Evolutionary conservation across 35 echinoderm and acorn worm genomes (phyloP), one percentile per base, ranked within the genome.

Genomic region (Apostichopus japonicus): DNA sequence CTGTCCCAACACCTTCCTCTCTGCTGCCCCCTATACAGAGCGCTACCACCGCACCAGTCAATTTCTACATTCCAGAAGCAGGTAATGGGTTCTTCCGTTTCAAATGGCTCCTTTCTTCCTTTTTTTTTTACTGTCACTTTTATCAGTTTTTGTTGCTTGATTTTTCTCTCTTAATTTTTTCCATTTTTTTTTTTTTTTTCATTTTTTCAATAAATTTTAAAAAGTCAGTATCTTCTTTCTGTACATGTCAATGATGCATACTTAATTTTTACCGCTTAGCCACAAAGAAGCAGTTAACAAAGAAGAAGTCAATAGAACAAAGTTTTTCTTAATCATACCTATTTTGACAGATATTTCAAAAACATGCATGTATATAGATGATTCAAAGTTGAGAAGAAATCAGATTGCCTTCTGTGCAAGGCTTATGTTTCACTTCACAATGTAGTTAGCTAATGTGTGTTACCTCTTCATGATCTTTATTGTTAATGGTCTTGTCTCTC

Each of bases 11-110:
- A 72, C 71, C 53, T 58, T 70, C 84, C 24, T 84, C 81, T 84
- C 19, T 84, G 51, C 81, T 84, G 81, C 81, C 81, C 22, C 81
- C 81, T 57, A 84, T 84, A 54, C 81, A 84, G 81, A 24, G 54
- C 10, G 6, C 53, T 62, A 25, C 83, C 54, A 86, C 90, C 13
- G 73, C 91, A 15, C 94, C 94, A 25, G 83, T 94, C 10, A 96
- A 96, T 77, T 96, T 94, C 84, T 96, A 94, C 76, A 92, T 93
- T 72, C 95, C 95, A 79, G 84, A 79, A 88, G 55, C 88, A 92
- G 95, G 95, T 96, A 84, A 84, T 23, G 81, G 53, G 23, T 80
- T 53, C 27, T 53, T 80, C 33, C 6, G 5, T 79, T 51, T 79
- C n/a, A 62, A 67, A 87, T 67, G 6, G 57, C 0, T 53, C 52